These are phyloP conservation scores for Polydrusus cervinus DNA, from an alignment of 2,888 invertebrate genomes.

Conservation along the genomic window DNA sequence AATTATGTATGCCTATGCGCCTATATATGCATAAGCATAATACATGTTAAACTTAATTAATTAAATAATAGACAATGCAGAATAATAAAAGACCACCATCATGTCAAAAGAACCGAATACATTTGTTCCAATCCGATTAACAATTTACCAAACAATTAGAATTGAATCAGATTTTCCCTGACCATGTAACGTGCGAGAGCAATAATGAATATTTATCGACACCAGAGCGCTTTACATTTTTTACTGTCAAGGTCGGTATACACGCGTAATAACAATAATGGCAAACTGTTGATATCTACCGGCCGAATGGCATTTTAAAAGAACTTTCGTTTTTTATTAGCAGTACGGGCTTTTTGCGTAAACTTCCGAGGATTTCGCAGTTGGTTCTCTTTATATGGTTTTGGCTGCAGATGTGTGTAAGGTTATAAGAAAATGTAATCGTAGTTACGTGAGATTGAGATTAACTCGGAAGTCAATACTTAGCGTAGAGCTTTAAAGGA, in stretches of 20 bases:
- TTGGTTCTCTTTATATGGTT: conserved; percentile 8
- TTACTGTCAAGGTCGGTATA: conserved; percentile 58
- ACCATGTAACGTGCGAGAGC: conserved; percentile 46
- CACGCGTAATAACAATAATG: conserved; percentile 41
- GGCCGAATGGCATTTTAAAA: conserved; percentile 17
- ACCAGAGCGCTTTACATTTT: conserved; percentile 53
- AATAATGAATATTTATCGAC: conserved; percentile 55
- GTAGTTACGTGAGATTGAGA: too few relatives aligned
- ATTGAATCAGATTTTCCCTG: conserved; percentile 54
- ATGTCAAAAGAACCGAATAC: conserved; percentile 50
- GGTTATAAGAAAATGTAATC: neutral
- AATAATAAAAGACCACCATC: conserved; percentile 41
- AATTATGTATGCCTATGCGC: conserved; percentile 1
- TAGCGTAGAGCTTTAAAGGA: too few relatives aligned
- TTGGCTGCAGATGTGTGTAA: neutral
- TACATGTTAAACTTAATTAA: conserved; percentile 26
- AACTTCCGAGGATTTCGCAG: conserved; percentile 21
- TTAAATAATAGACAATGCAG: conserved; percentile 28
- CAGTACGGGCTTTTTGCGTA: neutral
- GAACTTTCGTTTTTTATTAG: conserved; percentile 31
- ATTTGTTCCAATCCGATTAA: conserved; percentile 52
- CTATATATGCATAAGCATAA: conserved; percentile 2
- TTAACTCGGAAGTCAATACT: too few relatives aligned
- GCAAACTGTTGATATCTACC: conserved; percentile 21
- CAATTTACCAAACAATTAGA: conserved; percentile 54